Conservation (phyloP, 2,888 invertebrate species). For the Metacarcinus magister region DNA sequence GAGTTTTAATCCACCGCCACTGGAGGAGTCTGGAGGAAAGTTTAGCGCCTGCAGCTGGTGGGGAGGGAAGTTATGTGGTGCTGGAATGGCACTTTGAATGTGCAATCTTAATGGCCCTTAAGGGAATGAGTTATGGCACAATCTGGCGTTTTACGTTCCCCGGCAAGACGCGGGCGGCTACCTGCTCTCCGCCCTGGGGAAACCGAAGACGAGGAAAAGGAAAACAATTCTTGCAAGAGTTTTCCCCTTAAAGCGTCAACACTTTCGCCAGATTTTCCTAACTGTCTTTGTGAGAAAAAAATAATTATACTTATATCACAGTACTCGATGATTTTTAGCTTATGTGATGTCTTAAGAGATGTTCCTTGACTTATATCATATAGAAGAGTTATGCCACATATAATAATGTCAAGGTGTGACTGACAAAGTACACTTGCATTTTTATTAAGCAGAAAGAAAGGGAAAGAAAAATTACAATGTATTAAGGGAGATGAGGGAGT, state of each 20-base stretch:
- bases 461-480: background rate
- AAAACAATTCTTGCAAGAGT: constrained; percentile 51
- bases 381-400: background rate
- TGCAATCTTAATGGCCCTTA: constrained; percentile 80
- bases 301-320: background rate
- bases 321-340: background rate
- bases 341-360: background rate
- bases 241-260: constrained; percentile 27
- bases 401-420: background rate
- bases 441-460: background rate
- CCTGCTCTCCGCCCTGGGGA: constrained; percentile 56
- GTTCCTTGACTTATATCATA: background rate
- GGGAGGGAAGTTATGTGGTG: constrained; percentile 72
- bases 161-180: constrained; percentile 66
- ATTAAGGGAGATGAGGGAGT: background rate
- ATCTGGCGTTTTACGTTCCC: constrained; percentile 79
- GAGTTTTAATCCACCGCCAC: constrained; percentile 51
- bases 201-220: constrained; percentile 57
- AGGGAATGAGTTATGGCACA: constrained; percentile 80
- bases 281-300: background rate
- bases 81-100: constrained; percentile 80
- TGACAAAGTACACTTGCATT: background rate
- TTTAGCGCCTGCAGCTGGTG: constrained; percentile 57
- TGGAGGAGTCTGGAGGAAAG: constrained; percentile 57
- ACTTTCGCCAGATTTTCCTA: constrained; percentile 30